Percentiles rank a stretch among this genome's conserved stretches.
phyloP scores from a whole-genome alignment of 2,113 vertebrate genomes.

The Sinocyclocheilus maitianheensis region DNA sequence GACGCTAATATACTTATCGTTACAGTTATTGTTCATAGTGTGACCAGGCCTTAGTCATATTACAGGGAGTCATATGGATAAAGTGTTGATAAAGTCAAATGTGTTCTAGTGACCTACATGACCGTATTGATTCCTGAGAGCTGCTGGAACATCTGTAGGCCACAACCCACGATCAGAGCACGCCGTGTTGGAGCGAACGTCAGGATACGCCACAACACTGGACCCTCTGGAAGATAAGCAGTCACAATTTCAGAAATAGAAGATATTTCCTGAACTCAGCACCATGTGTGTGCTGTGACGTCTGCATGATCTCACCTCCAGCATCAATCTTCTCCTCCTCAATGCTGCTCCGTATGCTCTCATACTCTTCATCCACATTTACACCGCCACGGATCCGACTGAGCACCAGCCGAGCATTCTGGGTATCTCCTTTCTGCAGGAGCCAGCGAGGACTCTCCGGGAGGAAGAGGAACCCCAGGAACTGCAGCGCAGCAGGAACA shows the following conservation, averaged over 20 bases:
- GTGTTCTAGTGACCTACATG: slow-evolving; percentile 60
- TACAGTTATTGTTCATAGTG: no score
- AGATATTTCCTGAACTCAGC: no score
- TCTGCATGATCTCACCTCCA: slow-evolving; percentile 65
- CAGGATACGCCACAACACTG: slow-evolving; percentile 89
- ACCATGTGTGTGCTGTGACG: no score
- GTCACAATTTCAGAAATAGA: neutral
- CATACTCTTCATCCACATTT: slow-evolving; percentile 70
- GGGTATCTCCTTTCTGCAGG: slow-evolving; percentile 87
- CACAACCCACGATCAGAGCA: slow-evolving; percentile 91
- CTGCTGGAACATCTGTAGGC: slow-evolving; percentile 98
- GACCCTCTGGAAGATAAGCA: slow-evolving; percentile 75
- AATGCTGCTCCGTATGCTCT: slow-evolving; percentile 75
- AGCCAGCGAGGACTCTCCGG: slow-evolving; percentile 98
- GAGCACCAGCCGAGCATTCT: slow-evolving; percentile 85
- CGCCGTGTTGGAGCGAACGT: slow-evolving; percentile 84
- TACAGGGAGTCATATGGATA: neutral
- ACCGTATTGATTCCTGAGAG: slow-evolving; percentile 77
- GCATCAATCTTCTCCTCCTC: slow-evolving; percentile 87
- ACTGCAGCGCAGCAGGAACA: slow-evolving; percentile 88
- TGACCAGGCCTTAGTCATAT: neutral
- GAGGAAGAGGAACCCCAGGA: slow-evolving; percentile 91
- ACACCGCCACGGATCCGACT: slow-evolving; percentile 83
- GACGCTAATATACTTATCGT: no score
- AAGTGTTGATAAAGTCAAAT: no score